phyloP scores from a whole-genome alignment of 2,888 invertebrate species.

The Plemyria rubiginata region DNA sequence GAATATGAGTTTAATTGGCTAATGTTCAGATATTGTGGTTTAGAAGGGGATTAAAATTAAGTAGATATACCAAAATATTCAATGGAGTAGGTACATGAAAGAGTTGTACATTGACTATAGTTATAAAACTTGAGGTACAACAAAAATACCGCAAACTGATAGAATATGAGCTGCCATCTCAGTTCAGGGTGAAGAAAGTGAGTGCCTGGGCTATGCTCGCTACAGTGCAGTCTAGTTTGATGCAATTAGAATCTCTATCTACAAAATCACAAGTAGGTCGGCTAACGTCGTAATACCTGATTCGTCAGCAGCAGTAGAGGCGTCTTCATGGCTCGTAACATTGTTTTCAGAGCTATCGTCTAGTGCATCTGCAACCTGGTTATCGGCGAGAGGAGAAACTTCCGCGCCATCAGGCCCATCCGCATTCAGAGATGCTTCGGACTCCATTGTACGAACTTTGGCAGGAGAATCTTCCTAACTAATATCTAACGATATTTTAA shows the following conservation, averaged over 20 bases:
- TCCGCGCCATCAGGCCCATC: constrained; percentile 81
- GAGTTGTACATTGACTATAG: too few relatives aligned
- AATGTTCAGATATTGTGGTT: too few relatives aligned
- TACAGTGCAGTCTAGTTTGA: neutral
- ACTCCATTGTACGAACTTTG: constrained; percentile 65
- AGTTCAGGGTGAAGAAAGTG: neutral
- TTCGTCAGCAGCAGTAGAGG: constrained; percentile 59
- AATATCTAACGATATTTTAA: constrained; percentile 66
- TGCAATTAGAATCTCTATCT: neutral
- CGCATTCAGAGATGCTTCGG: constrained; percentile 69
- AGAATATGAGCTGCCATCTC: too few relatives aligned
- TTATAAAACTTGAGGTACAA: too few relatives aligned
- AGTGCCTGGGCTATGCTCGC: neutral
- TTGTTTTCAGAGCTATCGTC: constrained; percentile 70
- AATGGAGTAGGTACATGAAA: too few relatives aligned
- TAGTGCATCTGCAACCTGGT: constrained; percentile 63
- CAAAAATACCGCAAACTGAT: too few relatives aligned
- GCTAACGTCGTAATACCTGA: constrained; percentile 52
- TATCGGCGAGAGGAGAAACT: constrained; percentile 74
- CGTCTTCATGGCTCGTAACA: constrained; percentile 67
- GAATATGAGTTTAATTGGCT: too few relatives aligned
- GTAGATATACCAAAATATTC: too few relatives aligned
- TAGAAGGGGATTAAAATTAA: too few relatives aligned
- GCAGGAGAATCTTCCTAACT: constrained; percentile 41
- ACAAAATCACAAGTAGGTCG: neutral